A percentile compares a stretch with the other conserved stretches of the same genome.
Evolutionary conservation across 2,113 vertebrate genomes (phyloP).

Genomic region (Proteles cristata): DNA sequence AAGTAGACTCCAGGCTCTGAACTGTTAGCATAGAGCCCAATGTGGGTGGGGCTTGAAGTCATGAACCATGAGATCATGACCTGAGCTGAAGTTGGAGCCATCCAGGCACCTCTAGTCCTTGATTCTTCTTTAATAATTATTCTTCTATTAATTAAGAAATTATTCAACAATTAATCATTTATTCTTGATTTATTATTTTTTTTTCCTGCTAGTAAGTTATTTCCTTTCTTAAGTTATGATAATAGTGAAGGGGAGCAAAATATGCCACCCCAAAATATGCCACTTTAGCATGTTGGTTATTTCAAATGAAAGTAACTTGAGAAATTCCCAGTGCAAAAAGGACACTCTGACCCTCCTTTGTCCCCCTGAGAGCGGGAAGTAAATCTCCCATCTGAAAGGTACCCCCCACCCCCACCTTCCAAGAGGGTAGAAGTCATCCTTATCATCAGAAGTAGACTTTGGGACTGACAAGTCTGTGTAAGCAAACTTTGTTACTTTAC

Average conservation of each 20-base stretch:
- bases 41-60: no score
- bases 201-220: not conserved
- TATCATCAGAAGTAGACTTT: not conserved
- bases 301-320: not conserved
- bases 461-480: not conserved
- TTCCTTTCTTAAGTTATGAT: not conserved
- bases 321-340: not conserved
- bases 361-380: not conserved
- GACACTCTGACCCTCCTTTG: not conserved
- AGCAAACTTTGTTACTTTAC: not conserved
- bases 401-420: no score
- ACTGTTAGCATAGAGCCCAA: no score
- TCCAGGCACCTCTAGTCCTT: not conserved
- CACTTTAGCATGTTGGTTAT: not conserved
- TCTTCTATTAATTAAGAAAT: not conserved
- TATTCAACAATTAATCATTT: not conserved
- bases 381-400: not conserved
- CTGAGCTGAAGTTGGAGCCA: no score
- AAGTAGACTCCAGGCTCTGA: no score
- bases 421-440: not conserved
- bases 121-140: not conserved
- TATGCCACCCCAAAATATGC: not conserved
- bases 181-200: not conserved
- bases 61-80: no score
- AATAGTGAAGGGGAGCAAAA: not conserved